phyloP scores from a whole-genome alignment of 2,888 invertebrate genomes.

The Nesidiocoris tenuis region DNA sequence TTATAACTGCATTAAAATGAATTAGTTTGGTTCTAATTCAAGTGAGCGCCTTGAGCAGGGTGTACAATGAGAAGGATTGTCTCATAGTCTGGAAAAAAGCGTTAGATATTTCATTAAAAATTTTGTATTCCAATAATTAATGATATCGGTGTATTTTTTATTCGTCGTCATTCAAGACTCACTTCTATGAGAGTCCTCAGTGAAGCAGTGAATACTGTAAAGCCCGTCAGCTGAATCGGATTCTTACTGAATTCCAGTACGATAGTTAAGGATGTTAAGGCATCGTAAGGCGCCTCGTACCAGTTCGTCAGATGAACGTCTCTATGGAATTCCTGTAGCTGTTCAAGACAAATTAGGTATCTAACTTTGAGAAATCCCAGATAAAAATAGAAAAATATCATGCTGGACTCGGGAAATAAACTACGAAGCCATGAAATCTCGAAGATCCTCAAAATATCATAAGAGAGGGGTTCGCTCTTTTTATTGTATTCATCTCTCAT shows the following conservation, averaged over 20 bases:
- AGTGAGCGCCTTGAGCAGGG: conserved; percentile 14
- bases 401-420: too few relatives aligned
- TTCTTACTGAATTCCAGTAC: conserved; percentile 27
- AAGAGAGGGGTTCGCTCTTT: too few relatives aligned
- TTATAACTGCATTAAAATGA: too few relatives aligned
- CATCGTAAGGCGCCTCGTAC: conserved; percentile 19
- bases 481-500: too few relatives aligned
- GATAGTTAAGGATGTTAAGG: not conserved
- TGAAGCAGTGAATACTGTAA: conserved; percentile 10
- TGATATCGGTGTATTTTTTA: too few relatives aligned
- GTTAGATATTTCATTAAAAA: too few relatives aligned
- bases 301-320: conserved; percentile 25
- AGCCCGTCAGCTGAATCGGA: conserved; percentile 22
- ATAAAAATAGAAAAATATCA: too few relatives aligned
- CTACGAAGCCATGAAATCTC: not conserved
- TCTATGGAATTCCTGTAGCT: conserved; percentile 26
- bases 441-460: too few relatives aligned
- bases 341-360: not conserved
- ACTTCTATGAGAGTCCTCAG: conserved; percentile 15
- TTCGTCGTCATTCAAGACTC: too few relatives aligned
- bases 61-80: conserved; percentile 38
- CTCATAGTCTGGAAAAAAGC: conserved; percentile 34
- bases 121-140: too few relatives aligned
- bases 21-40: not conserved
- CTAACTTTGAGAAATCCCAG: too few relatives aligned